phyloP scores from a whole-genome alignment of 2,888 invertebrate species.

The Dryobota labecula region DNA sequence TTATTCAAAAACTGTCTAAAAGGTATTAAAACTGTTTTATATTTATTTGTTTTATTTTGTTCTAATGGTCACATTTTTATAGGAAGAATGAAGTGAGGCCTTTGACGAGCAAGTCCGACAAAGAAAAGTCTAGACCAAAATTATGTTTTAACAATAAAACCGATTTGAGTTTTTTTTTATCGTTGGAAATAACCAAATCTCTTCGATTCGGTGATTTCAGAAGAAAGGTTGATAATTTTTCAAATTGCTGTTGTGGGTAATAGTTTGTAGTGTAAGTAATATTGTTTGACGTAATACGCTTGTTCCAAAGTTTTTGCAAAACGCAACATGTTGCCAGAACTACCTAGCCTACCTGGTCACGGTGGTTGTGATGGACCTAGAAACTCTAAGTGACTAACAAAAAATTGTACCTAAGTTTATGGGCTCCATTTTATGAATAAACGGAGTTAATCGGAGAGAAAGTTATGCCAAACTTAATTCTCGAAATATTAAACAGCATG shows the following conservation, averaged over 20 bases:
- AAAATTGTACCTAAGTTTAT: too few relatives aligned
- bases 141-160: not conserved
- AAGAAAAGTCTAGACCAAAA: not conserved
- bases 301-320: not conserved
- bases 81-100: not conserved
- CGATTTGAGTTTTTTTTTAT: not conserved
- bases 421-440: too few relatives aligned
- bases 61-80: not conserved
- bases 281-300: not conserved
- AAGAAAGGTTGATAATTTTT: not conserved
- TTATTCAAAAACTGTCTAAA: not conserved
- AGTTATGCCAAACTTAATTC: too few relatives aligned
- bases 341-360: too few relatives aligned
- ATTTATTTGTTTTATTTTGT: conserved; percentile 2
- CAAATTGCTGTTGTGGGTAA: not conserved
- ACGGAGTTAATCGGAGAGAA: too few relatives aligned
- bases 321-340: not conserved
- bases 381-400: too few relatives aligned
- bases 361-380: not conserved
- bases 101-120: not conserved
- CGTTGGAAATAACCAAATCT: not conserved
- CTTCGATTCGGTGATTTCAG: not conserved
- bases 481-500: too few relatives aligned
- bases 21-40: not conserved
- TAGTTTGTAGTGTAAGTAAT: not conserved